phyloP scores from a whole-genome alignment of 2,113 vertebrate genomes.

The Gymnocephalus cernua region DNA sequence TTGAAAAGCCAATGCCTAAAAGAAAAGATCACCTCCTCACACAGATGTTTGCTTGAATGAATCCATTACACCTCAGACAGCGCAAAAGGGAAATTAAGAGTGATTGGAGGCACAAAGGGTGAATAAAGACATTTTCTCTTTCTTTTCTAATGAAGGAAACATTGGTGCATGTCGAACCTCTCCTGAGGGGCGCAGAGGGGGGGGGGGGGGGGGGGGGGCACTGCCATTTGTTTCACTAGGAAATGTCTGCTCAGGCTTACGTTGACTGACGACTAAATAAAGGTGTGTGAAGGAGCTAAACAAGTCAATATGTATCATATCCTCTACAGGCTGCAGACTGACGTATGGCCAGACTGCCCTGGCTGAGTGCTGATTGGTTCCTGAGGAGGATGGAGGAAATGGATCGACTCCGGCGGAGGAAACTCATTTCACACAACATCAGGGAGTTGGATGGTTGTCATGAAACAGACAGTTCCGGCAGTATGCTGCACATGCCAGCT shows the following conservation, averaged over 20 bases:
- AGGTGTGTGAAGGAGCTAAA: neutral
- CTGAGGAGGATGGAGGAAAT: slow-evolving; percentile 10
- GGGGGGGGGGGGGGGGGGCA: too few relatives aligned
- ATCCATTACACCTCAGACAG: neutral
- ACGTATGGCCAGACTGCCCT: slow-evolving; percentile 7
- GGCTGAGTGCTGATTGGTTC: neutral
- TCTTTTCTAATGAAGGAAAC: slow-evolving; percentile 3
- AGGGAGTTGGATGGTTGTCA: slow-evolving; percentile 7
- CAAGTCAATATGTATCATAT: slow-evolving; percentile 9
- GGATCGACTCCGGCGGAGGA: neutral
- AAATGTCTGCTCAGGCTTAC: neutral
- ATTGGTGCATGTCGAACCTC: neutral
- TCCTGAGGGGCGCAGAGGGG: neutral
- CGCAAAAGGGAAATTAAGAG: neutral
- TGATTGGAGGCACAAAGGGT: neutral
- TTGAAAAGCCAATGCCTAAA: slow-evolving; percentile 1
- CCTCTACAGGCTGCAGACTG: slow-evolving; percentile 2
- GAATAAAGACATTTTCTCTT: neutral
- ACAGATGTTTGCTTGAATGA: neutral
- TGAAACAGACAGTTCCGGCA: neutral
- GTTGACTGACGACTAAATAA: neutral
- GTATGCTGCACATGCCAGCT: neutral
- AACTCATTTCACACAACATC: slow-evolving; percentile 17
- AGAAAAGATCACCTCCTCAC: neutral
- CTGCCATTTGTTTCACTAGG: neutral